A percentile compares a stretch with the other conserved stretches of the same genome.
Evolutionary conservation across 2,797 vertebrate genomes (phyloP).

Genomic region (Podargus strigoides): DNA sequence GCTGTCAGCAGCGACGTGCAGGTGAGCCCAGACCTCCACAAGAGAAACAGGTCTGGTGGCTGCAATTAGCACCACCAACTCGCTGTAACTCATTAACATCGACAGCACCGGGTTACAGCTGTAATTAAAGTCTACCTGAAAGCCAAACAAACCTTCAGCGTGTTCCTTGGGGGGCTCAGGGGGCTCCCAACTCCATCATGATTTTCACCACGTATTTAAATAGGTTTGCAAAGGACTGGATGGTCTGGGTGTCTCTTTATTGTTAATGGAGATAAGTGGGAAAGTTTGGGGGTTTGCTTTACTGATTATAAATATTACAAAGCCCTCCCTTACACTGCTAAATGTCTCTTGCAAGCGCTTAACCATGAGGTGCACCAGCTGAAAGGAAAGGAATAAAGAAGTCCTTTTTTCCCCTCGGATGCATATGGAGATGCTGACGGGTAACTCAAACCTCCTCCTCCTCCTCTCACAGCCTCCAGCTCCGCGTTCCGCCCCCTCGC

Average conservation of each 20-base stretch:
- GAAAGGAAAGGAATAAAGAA: no score
- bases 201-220: neutral
- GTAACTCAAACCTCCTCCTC: neutral
- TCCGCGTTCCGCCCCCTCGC: accelerated
- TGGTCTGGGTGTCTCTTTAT: neutral
- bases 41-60: neutral
- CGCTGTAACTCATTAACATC: accelerated
- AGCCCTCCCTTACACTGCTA: neutral
- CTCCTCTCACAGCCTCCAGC: neutral
- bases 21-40: neutral
- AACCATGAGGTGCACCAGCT: no score
- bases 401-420: no score
- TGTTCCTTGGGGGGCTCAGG: neutral
- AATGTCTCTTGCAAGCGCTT: no score
- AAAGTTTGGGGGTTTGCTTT: neutral
- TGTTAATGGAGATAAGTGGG: neutral
- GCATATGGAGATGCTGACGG: neutral
- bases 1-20: accelerated
- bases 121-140: accelerated
- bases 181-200: neutral
- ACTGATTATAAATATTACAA: accelerated
- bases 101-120: neutral
- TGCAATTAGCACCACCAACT: accelerated
- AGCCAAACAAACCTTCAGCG: neutral
- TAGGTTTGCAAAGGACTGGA: neutral